Base-by-base conservation (phyloP, 2,888 invertebrate species). In the Pseudococcus longispinus region DNA sequence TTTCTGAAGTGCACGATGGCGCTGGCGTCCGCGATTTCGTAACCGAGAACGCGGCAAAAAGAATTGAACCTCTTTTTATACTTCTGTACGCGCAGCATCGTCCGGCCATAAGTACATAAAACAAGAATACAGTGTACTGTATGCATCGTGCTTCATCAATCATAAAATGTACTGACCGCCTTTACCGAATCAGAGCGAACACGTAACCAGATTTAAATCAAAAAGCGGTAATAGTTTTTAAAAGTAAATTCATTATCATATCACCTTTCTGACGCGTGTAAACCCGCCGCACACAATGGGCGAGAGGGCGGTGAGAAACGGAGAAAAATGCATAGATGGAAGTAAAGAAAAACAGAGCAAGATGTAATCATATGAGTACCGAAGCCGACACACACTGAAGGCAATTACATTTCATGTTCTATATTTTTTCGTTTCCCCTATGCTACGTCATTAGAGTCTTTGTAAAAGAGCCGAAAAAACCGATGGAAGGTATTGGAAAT, bases 161-260 rank as follows among this genome's bases (percentile, higher is more conserved):
- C 77, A 77, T 77, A 77, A 77, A 77, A 77, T 77, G 32, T 32
- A 77, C 77, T 77, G 77, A 77, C 77, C 77, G 77, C 77, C 77
- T 77, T 77, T 42, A 77, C 77, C 77, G 77, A 77, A 77, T 77
- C 77, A 37, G 77, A 77, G 77, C 77, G 37, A 77, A 77, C 77
- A 77, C 77, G 77, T 77, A 77, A 77, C 77, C 77, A 77, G 77
- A 77, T 77, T 77, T 77, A 42, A 77, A 77, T 77, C 77, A 77
- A 77, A 77, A 77, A 77, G 77, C 77, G 77, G 42, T 32, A 77
- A 77, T 29, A 37, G 77, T 77, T 77, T 77, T 77, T 3, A 42
- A 77, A 77, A 77, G 77, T 77, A 77, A 77, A 77, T 77, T 77
- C 77, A 77, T 77, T 77, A 77, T 37, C 77, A 77, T 77, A 77